Evolutionary conservation across 2,797 vertebrate species (phyloP), one percentile per base, ranked within the genome.

Genomic region (Lutjanus argentimaculatus): DNA sequence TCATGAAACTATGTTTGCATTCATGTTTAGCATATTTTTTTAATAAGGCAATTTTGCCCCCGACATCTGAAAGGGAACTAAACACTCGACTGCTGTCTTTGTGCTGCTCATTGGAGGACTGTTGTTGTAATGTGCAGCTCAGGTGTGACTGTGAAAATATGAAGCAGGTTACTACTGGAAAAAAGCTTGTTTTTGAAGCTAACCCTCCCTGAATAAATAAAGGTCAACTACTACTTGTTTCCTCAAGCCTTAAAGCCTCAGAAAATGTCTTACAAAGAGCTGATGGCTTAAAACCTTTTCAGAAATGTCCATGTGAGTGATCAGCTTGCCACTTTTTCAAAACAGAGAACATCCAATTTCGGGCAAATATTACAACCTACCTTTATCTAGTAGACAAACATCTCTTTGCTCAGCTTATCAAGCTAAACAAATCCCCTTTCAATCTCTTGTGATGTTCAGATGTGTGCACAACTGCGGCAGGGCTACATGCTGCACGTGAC

Each of bases 201-300:
- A 70, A 53, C 56, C 72, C 79, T 49, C 79, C 75, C 66, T 83
- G 75, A 43, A 72, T 45, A 66, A 74, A 83, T 36, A 72, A 10
- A 45, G 30, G 46, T 58, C 2, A 67, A 77, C 48, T 56, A 25
- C 57, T 0, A 42, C 61, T 63, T 16, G 64, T 77, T 82, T 67
- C 72, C 79, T 42, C 11, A 13, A 22, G 48, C 10, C 19, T 59
- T 9, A 15, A 13, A 22, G 48, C 10, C 19, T 59, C 7, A 15
- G 6, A 74, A 22, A 57, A 43, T 1, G 16, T 62, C 49, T 30
- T 1, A 65, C 10, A 79, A 30, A 61, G 3, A 67, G 66, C 7
- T 1, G 52, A 30, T 6, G 2, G 68, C 25, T 17, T 25, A 1
- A 70, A 75, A 30, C 15, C 52, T 64, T 63, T 0, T 12, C 45